These are phyloP conservation scores for Vannuccia rotundouncinata DNA, from an alignment of 2,888 invertebrate genomes.

Conservation along the genomic window DNA sequence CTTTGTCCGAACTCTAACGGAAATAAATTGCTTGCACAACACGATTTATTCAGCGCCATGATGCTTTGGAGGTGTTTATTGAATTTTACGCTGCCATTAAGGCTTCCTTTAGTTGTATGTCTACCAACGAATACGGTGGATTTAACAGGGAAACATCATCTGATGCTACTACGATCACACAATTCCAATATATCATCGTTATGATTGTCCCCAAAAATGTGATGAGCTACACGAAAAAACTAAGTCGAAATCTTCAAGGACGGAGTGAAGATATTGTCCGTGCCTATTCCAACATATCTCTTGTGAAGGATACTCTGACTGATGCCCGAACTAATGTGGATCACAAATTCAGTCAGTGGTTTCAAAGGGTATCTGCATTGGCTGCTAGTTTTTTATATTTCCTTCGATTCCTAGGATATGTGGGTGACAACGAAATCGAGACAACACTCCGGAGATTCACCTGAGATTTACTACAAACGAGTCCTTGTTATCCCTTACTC, in stretches of 20 bases:
- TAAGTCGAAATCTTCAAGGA: background rate
- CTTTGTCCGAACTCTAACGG: background rate
- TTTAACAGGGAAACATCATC: background rate
- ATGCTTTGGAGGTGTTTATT: background rate
- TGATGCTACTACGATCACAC: background rate
- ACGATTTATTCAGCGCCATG: background rate
- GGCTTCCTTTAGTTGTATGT: background rate
- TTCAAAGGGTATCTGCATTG: background rate
- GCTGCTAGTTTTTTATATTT: background rate
- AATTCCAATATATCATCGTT: background rate
- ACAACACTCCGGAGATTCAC: background rate
- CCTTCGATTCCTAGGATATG: background rate
- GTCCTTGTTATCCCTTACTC: background rate
- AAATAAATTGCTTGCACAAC: background rate
- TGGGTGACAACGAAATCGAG: background rate
- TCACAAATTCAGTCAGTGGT: background rate
- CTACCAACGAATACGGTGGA: background rate
- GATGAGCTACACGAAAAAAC: background rate
- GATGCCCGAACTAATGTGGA: background rate
- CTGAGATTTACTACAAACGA: background rate
- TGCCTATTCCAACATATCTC: background rate
- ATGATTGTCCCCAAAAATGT: background rate
- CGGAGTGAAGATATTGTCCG: background rate
- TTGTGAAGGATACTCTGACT: background rate
- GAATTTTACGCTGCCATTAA: background rate